A percentile compares a stretch with the other conserved stretches of the same genome.
phyloP scores from a whole-genome alignment of 2,888 invertebrate species.

The Steromphala cineraria region DNA sequence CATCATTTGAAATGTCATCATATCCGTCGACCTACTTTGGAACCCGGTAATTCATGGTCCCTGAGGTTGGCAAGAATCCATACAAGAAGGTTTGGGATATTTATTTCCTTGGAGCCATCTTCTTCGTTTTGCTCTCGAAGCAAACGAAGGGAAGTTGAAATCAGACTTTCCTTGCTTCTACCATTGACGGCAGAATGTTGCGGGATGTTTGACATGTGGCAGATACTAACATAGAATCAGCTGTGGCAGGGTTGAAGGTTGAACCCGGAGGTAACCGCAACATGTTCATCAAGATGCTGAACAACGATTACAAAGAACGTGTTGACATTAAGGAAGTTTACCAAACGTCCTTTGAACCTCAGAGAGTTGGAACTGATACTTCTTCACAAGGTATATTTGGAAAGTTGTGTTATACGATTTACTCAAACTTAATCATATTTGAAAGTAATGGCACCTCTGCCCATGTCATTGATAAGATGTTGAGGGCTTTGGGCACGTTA shows the following conservation, averaged over 20 bases:
- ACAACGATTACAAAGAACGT: too few species aligned
- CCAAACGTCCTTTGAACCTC: too few species aligned
- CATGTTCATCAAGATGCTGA: neutral
- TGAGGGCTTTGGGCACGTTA: too few species aligned
- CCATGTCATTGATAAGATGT: too few species aligned
- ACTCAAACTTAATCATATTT: too few species aligned
- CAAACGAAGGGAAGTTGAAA: neutral
- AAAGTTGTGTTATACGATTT: too few species aligned
- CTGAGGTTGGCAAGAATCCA: neutral
- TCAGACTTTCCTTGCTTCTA: neutral
- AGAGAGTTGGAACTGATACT: too few species aligned
- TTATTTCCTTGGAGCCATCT: neutral
- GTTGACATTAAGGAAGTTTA: too few species aligned
- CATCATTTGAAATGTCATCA: neutral
- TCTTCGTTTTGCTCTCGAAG: neutral
- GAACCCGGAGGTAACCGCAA: neutral
- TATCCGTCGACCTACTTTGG: neutral
- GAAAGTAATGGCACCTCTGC: too few species aligned
- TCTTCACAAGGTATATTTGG: too few species aligned
- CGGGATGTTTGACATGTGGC: neutral
- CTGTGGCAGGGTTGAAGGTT: neutral
- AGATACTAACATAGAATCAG: neutral
- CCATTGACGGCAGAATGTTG: neutral
- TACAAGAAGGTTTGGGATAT: neutral
- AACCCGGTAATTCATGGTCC: neutral